A percentile compares a stretch with the other conserved stretches of the same genome.
Evolutionary conservation across 2,113 vertebrate genomes (phyloP).

Genomic region (Zapus hudsonius): DNA sequence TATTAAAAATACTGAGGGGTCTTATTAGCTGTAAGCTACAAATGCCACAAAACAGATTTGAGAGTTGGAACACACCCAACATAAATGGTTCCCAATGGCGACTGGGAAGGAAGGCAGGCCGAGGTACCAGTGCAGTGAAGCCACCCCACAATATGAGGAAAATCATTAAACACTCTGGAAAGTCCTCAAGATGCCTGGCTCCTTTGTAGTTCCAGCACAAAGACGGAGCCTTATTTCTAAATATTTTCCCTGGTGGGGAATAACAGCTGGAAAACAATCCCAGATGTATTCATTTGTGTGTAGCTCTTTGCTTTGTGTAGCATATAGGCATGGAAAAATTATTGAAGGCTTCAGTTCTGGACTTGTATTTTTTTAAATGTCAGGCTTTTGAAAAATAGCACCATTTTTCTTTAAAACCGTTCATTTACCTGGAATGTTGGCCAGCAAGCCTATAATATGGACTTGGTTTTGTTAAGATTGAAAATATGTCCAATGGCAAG

Average conservation of each 20-base stretch:
- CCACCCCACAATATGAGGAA: constrained; percentile 89
- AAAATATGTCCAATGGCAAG: constrained; percentile 86
- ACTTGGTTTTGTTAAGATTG: constrained; percentile 87
- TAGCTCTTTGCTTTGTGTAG: constrained; percentile 86
- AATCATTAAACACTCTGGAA: constrained; percentile 89
- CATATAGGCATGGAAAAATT: constrained; percentile 89
- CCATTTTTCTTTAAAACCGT: constrained; percentile 88
- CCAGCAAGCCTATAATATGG: constrained; percentile 86
- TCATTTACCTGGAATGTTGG: constrained; percentile 91
- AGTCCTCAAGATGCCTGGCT: constrained; percentile 88
- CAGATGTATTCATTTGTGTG: constrained; percentile 91
- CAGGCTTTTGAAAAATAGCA: constrained; percentile 89
- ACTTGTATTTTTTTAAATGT: constrained; percentile 87
- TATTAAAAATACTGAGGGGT: constrained; percentile 84
- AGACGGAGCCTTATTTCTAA: constrained; percentile 86
- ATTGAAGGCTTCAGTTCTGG: constrained; percentile 88
- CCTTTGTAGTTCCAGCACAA: constrained; percentile 88
- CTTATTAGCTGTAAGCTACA: constrained; percentile 87
- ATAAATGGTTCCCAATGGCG: constrained; percentile 85
- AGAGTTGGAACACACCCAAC: constrained; percentile 86
- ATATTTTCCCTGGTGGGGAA: constrained; percentile 91
- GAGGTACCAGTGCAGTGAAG: constrained; percentile 86
- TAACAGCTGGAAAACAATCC: constrained; percentile 91
- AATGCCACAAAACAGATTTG: constrained; percentile 88
- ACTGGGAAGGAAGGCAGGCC: constrained; percentile 82